phyloP scores from a whole-genome alignment of 1,140 invertebrate genomes.

The Polypedilum pembai region DNA sequence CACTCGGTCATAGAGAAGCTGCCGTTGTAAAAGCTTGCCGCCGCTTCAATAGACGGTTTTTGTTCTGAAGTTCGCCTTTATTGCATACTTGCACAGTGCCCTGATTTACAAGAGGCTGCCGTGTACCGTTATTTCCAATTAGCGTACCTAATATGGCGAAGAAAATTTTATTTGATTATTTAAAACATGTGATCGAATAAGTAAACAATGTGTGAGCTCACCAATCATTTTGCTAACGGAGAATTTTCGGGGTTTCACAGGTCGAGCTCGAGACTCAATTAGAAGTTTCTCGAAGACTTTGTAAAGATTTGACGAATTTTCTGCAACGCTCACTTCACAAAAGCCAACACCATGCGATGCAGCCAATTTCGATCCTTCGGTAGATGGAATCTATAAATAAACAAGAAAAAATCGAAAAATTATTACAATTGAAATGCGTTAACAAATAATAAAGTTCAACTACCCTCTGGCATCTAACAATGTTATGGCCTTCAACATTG shows the following conservation, averaged over 20 bases:
- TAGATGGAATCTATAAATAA: slow-evolving; percentile 54
- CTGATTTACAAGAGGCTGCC: slow-evolving; percentile 39
- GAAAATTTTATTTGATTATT: background rate
- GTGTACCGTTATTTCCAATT: slow-evolving; percentile 49
- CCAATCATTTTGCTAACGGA: slow-evolving; percentile 72
- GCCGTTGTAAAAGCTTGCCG: slow-evolving; percentile 50
- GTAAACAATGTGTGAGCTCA: slow-evolving; percentile 38
- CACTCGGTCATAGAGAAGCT: slow-evolving; percentile 49
- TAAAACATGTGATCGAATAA: background rate
- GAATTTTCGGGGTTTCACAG: slow-evolving; percentile 57
- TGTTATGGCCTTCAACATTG: slow-evolving; percentile 1
- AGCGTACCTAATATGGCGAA: slow-evolving; percentile 47
- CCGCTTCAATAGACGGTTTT: slow-evolving; percentile 47
- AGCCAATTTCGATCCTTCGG: slow-evolving; percentile 58
- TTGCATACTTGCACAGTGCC: slow-evolving; percentile 51
- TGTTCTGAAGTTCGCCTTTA: slow-evolving; percentile 50
- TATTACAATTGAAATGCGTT: slow-evolving; percentile 7
- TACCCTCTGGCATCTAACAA: background rate
- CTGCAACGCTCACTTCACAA: slow-evolving; percentile 67
- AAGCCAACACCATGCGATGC: slow-evolving; percentile 60
- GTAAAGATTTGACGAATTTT: slow-evolving; percentile 62
- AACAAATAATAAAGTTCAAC: slow-evolving; percentile 1
- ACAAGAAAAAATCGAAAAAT: slow-evolving; percentile 31
- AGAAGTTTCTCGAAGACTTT: slow-evolving; percentile 59
- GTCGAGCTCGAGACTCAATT: slow-evolving; percentile 53